Percentiles rank a stretch among this genome's conserved stretches.
phyloP scores from a whole-genome alignment of 2,113 vertebrate species.

The Globicephala melas region DNA sequence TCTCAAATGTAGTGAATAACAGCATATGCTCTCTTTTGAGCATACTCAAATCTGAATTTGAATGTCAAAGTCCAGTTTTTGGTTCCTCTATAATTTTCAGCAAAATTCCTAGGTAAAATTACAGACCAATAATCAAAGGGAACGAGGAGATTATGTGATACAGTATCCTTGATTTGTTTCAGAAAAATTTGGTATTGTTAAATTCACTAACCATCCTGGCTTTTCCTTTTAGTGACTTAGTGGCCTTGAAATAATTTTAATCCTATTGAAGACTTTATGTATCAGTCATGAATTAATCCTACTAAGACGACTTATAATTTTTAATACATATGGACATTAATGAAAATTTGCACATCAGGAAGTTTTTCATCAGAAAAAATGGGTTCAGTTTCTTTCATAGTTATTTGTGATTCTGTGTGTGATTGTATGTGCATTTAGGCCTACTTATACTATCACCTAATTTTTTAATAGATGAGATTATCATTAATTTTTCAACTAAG shows the following conservation, averaged over 20 bases:
- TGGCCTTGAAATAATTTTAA: neutral
- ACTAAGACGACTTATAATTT: neutral
- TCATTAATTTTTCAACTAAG: neutral
- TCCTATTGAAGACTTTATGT: neutral
- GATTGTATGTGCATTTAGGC: neutral
- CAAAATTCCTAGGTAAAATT: constrained; percentile 15
- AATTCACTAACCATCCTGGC: neutral
- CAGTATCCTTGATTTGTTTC: neutral
- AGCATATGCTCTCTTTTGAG: neutral
- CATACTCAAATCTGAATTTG: neutral
- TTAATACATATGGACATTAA: neutral
- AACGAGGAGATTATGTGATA: neutral
- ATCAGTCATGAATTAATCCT: neutral
- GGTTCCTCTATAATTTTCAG: constrained; percentile 50
- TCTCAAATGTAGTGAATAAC: constrained; percentile 19
- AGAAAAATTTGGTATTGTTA: constrained; percentile 25
- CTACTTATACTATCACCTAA: neutral
- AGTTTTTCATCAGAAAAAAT: neutral
- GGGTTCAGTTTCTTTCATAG: neutral
- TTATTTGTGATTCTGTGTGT: neutral
- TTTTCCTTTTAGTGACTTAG: neutral
- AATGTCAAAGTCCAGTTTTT: neutral
- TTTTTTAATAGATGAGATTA: neutral
- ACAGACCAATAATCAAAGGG: neutral
- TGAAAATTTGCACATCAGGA: neutral